phyloP scores from a whole-genome alignment of 2,888 invertebrate genomes.

The Griposia aprilina region DNA sequence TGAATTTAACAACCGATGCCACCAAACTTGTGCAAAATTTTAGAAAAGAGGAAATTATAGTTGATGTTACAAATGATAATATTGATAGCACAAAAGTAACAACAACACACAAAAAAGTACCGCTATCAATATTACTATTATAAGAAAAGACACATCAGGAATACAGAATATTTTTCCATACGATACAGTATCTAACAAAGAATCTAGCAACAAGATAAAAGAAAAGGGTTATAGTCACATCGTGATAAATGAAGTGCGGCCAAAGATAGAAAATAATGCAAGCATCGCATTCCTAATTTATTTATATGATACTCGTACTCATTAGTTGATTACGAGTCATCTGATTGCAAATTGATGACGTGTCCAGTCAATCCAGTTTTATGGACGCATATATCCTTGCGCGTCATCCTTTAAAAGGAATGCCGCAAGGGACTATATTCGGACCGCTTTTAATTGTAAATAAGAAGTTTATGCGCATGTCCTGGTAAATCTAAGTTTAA shows the following conservation, averaged over 20 bases:
- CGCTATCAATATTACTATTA: not conserved
- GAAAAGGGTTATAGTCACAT: slow-evolving; percentile 31
- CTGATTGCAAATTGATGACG: slow-evolving; percentile 48
- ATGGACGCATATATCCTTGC: slow-evolving; percentile 42
- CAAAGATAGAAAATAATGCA: slow-evolving; percentile 27
- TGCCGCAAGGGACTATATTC: slow-evolving; percentile 49
- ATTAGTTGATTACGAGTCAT: slow-evolving; percentile 42
- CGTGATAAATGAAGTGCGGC: slow-evolving; percentile 4
- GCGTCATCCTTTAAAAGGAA: slow-evolving; percentile 36
- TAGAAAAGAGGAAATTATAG: not conserved
- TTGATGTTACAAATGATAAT: slow-evolving; percentile 15
- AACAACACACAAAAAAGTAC: not conserved
- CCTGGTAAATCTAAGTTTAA: slow-evolving; percentile 53
- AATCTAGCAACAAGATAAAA: slow-evolving; percentile 34
- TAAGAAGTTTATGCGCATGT: slow-evolving; percentile 50
- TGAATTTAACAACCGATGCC: not conserved
- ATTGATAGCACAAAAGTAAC: slow-evolving; percentile 7
- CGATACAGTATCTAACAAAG: slow-evolving; percentile 14
- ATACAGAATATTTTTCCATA: not conserved
- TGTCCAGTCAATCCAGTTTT: slow-evolving; percentile 57
- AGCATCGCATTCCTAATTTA: slow-evolving; percentile 37
- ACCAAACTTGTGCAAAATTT: not conserved
- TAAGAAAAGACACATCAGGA: slow-evolving; percentile 1
- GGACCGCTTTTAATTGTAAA: slow-evolving; percentile 45
- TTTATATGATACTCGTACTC: slow-evolving; percentile 32